phyloP scores from a whole-genome alignment of 92 coral and sea anemone species.

The Heteractis magnifica region DNA sequence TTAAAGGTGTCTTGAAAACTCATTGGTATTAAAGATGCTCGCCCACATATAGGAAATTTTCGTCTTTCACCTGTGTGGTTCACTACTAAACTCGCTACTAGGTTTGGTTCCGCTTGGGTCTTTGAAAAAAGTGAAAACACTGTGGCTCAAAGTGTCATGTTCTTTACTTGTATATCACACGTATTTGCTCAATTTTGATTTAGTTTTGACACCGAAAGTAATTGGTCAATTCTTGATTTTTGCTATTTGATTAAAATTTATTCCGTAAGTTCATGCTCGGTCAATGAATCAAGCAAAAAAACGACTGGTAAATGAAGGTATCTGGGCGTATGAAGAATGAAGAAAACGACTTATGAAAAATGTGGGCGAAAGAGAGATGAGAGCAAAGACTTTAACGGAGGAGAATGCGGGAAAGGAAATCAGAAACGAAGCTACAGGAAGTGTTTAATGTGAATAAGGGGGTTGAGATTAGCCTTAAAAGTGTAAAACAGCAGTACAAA shows the following conservation, averaged over 20 bases:
- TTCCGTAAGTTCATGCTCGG: not conserved
- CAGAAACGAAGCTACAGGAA: not conserved
- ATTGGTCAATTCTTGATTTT: not conserved
- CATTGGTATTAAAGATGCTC: not conserved
- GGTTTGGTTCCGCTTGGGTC: not conserved
- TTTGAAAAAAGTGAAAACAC: not conserved
- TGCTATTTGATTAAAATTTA: not conserved
- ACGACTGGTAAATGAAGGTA: no score
- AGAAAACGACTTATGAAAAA: not conserved
- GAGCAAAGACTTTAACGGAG: conserved; percentile 3
- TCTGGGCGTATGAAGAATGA: not conserved
- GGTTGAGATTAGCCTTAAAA: not conserved
- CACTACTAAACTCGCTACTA: not conserved
- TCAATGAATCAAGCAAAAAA: not conserved
- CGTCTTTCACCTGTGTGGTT: not conserved
- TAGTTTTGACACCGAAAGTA: not conserved
- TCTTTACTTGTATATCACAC: not conserved
- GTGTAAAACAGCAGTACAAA: not conserved
- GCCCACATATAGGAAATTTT: not conserved
- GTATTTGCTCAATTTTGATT: not conserved
- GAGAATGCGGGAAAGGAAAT: not conserved
- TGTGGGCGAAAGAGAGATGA: conserved; percentile 6
- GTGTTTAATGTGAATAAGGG: conserved; percentile 1
- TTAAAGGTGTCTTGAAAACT: not conserved
- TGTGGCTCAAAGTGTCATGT: not conserved